Evolutionary conservation across 2,888 invertebrate species (phyloP).

Genomic region (Miltochrista miniata): DNA sequence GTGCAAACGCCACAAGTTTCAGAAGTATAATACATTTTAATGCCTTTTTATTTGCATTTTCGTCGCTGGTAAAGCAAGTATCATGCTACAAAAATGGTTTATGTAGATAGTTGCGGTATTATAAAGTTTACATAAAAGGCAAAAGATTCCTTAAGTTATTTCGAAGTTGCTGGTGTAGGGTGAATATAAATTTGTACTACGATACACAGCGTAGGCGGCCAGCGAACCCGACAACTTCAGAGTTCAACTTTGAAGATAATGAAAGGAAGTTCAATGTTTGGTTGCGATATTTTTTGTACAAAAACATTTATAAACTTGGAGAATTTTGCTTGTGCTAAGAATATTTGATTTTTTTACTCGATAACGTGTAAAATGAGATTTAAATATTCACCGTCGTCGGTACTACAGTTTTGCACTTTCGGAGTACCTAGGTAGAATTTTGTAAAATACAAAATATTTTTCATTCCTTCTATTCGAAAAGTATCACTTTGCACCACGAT

Average conservation of each 20-base stretch:
- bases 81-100: background rate
- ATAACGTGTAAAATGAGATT: no score
- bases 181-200: background rate
- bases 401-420: no score
- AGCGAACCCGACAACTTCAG: background rate
- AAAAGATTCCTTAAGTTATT: background rate
- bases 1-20: no score
- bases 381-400: no score
- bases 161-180: background rate
- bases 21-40: no score
- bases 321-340: background rate
- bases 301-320: background rate
- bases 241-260: constrained; percentile 39
- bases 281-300: background rate
- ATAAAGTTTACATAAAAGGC: background rate
- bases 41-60: background rate
- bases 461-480: no score
- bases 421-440: no score
- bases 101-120: background rate
- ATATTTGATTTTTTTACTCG: no score
- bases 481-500: no score
- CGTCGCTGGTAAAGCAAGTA: background rate
- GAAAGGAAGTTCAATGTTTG: constrained; percentile 20
- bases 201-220: background rate
- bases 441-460: no score